A percentile compares a stretch with the other conserved stretches of the same genome.
phyloP scores from a whole-genome alignment of 2,797 vertebrate species.

The Erethizon dorsatum region DNA sequence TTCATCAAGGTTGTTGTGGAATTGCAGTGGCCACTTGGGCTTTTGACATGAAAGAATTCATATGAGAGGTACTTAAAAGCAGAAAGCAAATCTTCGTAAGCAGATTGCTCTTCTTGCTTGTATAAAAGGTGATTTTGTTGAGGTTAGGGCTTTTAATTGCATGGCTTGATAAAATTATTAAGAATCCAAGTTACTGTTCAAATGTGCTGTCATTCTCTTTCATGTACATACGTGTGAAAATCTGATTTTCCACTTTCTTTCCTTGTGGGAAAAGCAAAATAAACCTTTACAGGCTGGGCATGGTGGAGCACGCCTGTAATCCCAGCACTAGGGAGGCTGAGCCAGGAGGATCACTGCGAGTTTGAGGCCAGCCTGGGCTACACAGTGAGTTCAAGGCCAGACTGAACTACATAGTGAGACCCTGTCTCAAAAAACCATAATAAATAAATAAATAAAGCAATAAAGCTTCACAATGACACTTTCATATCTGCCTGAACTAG shows the following conservation, averaged over 20 bases:
- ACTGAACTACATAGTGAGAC: too few species aligned
- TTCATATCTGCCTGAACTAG: conserved; percentile 25
- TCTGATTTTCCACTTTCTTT: conserved; percentile 26
- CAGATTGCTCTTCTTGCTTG: background rate
- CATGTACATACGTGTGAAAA: background rate
- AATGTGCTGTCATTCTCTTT: background rate
- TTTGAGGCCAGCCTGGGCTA: too few species aligned
- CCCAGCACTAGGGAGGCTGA: too few species aligned
- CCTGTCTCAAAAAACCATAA: too few species aligned
- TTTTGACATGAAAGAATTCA: conserved; percentile 40
- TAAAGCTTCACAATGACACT: conserved; percentile 4
- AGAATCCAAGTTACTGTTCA: background rate
- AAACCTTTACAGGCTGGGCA: background rate
- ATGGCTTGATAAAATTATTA: conserved; percentile 33
- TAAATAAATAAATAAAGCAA: background rate
- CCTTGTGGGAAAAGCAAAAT: conserved; percentile 24
- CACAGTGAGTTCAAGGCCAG: too few species aligned
- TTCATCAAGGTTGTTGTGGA: background rate
- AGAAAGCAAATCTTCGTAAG: background rate
- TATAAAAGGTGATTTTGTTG: conserved; percentile 29
- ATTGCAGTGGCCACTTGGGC: background rate
- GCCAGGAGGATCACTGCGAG: too few species aligned
- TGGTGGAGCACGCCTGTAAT: too few species aligned
- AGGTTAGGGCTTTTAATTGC: background rate
- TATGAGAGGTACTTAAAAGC: conserved; percentile 33